Conservation (phyloP, 2,113 vertebrate species). For the Barnardius zonarius region DNA sequence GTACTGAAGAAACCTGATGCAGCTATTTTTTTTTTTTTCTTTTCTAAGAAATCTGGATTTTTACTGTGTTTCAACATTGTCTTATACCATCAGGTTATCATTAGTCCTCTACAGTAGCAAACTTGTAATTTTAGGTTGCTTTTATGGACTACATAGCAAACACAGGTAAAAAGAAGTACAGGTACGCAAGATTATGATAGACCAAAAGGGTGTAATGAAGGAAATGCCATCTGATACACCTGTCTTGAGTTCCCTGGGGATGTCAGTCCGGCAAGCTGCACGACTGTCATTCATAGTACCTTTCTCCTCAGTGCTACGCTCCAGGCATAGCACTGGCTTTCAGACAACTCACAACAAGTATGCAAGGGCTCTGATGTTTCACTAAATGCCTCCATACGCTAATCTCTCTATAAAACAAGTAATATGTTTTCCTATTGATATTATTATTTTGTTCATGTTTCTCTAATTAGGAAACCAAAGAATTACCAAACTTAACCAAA, state of each 20-base stretch:
- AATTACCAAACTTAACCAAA: background rate
- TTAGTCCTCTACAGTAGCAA: background rate
- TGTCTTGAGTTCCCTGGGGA: background rate
- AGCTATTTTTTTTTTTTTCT: background rate
- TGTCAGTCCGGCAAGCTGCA: background rate
- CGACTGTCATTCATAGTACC: background rate
- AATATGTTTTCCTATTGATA: background rate
- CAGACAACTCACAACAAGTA: rapidly evolving
- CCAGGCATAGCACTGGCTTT: background rate
- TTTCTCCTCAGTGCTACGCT: background rate
- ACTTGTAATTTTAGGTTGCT: background rate
- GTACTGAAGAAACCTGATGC: background rate
- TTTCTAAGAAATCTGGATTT: background rate
- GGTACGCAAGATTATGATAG: background rate
- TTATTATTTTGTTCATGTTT: background rate
- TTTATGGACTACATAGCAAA: background rate
- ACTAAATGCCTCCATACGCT: background rate
- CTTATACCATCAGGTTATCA: background rate
- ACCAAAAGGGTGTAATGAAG: background rate
- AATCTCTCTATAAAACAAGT: background rate
- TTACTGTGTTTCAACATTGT: background rate
- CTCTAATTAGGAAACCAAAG: background rate
- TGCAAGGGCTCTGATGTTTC: background rate
- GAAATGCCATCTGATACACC: background rate
- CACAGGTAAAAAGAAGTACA: background rate